Percentiles rank a stretch among this genome's conserved stretches.
Evolutionary conservation across 2,888 invertebrate species (phyloP).

Genomic region (Lathronympha strigana): DNA sequence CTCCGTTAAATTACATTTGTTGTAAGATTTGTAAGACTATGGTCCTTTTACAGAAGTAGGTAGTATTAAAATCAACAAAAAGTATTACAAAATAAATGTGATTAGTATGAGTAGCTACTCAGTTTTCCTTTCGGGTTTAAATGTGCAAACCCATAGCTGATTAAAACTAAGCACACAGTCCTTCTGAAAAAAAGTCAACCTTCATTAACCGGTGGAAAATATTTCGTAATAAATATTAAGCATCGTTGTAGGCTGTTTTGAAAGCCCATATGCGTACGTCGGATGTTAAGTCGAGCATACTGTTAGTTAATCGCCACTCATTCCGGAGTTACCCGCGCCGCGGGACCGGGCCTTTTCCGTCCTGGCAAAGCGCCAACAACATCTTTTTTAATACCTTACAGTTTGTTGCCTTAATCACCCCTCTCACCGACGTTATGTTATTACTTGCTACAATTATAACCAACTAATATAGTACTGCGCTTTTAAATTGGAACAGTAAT

Average conservation of each 20-base stretch:
- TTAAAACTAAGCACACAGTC: background rate
- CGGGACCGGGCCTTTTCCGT: constrained; percentile 17
- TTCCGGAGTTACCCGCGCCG: constrained; percentile 16
- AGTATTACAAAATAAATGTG: too few species aligned
- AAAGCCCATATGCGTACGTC: background rate
- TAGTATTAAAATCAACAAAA: too few species aligned
- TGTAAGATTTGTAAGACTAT: too few species aligned
- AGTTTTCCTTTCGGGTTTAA: too few species aligned
- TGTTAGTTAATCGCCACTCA: constrained; percentile 22
- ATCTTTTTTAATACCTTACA: constrained; percentile 24
- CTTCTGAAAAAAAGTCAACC: background rate
- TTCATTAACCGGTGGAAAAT: too few species aligned
- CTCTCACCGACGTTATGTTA: background rate
- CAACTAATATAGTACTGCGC: background rate
- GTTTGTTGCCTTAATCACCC: constrained; percentile 23
- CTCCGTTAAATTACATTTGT: too few species aligned
- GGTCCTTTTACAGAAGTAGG: too few species aligned
- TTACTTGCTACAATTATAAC: background rate
- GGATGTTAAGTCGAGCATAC: constrained; percentile 5
- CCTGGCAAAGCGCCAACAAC: constrained; percentile 31
- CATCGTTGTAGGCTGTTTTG: background rate
- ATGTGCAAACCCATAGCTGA: too few species aligned
- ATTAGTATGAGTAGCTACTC: too few species aligned
- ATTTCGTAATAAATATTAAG: background rate
- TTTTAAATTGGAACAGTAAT: too few species aligned